Evolutionary conservation across 2,113 vertebrate species (phyloP).

Genomic region (Leptosomus discolor): DNA sequence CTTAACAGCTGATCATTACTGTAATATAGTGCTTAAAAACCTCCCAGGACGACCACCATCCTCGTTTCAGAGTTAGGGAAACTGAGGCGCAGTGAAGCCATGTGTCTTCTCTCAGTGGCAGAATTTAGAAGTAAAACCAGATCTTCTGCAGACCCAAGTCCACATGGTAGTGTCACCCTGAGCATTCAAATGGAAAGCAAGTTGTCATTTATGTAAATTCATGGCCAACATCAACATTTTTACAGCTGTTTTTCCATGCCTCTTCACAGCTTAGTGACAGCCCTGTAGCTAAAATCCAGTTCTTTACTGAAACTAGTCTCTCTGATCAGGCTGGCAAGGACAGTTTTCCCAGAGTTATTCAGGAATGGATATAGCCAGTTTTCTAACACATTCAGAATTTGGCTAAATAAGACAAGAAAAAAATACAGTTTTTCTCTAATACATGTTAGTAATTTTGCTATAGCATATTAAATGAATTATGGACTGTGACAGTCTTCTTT

Average conservation of each 20-base stretch:
- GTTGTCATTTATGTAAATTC: background rate
- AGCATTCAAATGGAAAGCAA: background rate
- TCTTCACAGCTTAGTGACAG: background rate
- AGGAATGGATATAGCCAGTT: fast-evolving
- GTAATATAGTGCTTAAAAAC: background rate
- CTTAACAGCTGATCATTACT: background rate
- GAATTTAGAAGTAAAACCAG: background rate
- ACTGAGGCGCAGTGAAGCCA: background rate
- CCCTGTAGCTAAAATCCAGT: background rate
- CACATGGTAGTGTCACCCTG: background rate
- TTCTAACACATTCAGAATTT: background rate
- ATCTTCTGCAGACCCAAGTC: background rate
- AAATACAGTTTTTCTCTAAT: background rate
- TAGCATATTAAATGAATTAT: background rate
- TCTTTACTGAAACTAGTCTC: background rate
- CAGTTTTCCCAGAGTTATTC: background rate
- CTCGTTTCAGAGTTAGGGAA: background rate
- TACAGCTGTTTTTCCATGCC: background rate
- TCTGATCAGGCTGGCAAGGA: background rate
- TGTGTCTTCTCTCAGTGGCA: background rate
- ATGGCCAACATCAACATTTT: background rate
- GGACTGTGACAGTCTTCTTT: background rate
- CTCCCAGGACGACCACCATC: background rate
- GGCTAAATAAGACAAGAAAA: background rate
- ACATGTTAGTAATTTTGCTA: background rate